Conservation (phyloP, 2,113 vertebrate species). For the Coregonus clupeaformis region DNA sequence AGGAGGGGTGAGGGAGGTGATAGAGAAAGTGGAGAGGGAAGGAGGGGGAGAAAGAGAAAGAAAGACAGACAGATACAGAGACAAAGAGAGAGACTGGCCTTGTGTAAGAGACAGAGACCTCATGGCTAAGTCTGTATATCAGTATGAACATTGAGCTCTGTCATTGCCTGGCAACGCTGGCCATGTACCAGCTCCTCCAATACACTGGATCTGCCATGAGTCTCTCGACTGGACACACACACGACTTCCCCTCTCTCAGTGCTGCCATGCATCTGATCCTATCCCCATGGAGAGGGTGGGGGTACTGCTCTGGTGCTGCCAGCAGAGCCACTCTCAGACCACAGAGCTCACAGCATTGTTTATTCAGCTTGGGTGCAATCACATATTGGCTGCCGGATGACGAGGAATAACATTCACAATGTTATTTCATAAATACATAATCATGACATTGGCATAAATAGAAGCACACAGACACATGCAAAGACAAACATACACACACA, state of each 20-base stretch:
- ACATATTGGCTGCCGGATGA: conserved; percentile 58
- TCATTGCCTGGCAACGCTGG: conserved; percentile 52
- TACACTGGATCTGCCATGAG: no score
- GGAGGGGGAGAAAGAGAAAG: not conserved
- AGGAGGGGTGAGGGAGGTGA: not conserved
- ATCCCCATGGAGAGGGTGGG: conserved; percentile 48
- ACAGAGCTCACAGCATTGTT: conserved; percentile 67
- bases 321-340: conserved; percentile 60
- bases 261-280: conserved; percentile 54
- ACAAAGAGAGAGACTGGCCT: conserved; percentile 6
- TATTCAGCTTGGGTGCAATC: conserved; percentile 71
- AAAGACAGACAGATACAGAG: conserved; percentile 4
- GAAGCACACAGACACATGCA: conserved; percentile 5
- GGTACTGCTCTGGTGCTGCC: conserved; percentile 54
- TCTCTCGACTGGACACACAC: not conserved
- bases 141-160: conserved; percentile 26
- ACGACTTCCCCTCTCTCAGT: conserved; percentile 14
- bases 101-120: conserved; percentile 26
- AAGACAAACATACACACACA: conserved; percentile 1
- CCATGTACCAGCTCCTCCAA: conserved; percentile 33
- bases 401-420: conserved; percentile 36
- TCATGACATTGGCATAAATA: conserved; percentile 22
- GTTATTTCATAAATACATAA: conserved; percentile 41
- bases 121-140: conserved; percentile 34
- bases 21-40: conserved; percentile 3